These are phyloP conservation scores for Plagodis pulveraria DNA, from an alignment of 2,888 invertebrate species.

Conservation along the genomic window DNA sequence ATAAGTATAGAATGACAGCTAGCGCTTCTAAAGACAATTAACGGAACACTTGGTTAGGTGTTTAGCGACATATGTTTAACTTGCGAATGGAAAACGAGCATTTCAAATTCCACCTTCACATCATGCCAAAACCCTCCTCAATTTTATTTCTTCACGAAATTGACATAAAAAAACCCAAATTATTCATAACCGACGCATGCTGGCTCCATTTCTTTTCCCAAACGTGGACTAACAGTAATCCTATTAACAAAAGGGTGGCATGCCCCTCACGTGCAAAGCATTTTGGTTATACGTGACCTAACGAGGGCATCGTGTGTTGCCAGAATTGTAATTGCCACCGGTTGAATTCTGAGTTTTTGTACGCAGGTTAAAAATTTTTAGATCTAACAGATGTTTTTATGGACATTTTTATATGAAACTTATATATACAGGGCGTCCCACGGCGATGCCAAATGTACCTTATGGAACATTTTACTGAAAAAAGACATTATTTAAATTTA, in stretches of 20 bases:
- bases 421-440: too few relatives aligned
- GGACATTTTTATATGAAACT: too few relatives aligned
- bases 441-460: too few relatives aligned
- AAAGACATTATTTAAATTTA: too few relatives aligned
- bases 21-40: too few relatives aligned
- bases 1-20: too few relatives aligned
- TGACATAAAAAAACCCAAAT: conserved; percentile 28
- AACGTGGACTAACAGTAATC: conserved; percentile 57
- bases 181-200: conserved; percentile 37
- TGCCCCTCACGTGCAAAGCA: conserved; percentile 57
- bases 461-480: too few relatives aligned
- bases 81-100: too few relatives aligned
- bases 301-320: conserved; percentile 41
- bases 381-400: background rate
- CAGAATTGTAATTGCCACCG: conserved; percentile 59
- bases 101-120: too few relatives aligned
- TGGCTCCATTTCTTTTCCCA: conserved; percentile 37
- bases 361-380: conserved; percentile 24
- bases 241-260: conserved; percentile 51
- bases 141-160: conserved; percentile 15
- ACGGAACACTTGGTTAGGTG: too few relatives aligned
- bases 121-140: conserved; percentile 1
- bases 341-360: conserved; percentile 27
- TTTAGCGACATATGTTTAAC: too few relatives aligned
- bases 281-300: conserved; percentile 61